Base-by-base conservation (phyloP, 1,140 invertebrate species). In the Sinella curviseta region DNA sequence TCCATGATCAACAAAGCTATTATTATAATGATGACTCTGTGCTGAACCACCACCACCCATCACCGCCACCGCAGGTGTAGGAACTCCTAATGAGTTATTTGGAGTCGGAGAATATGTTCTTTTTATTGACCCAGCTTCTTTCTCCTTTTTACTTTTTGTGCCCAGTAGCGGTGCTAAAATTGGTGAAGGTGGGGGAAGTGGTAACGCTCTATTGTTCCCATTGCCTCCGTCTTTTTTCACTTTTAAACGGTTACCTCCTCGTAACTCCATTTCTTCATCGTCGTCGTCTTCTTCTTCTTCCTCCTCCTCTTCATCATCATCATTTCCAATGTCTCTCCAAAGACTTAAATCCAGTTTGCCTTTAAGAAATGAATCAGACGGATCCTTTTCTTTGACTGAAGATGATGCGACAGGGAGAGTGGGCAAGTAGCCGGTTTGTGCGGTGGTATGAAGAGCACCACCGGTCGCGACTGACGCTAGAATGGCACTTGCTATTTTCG, bases 301-400 rank as follows among this genome's bases (percentile, higher is more conserved):
- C 4, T 70, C 65, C 4, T 70, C 26, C 14, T 75, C 74, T 8
- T 75, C 39, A 26, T 75, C 74, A 3, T 75, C 34, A 1, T 75
- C 74, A 26, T 75, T 30, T 1, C 39, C 74, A n/a, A 54, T 26
- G 28, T 30, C 36, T 48, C 36, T 2, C 74, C 74, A 75, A 12
- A 75, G 4, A 26, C 35, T 48, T 36, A 75, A 54, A 75, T 75
- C 74, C 28, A 75, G 31, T 1, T 75, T 75, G 35, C 74, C 74
- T 26, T 54, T 48, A 16, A 75, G 24, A n/a, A n/a, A n/a, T n/a
- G n/a, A n/a, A n/a, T n/a, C n/a, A 31, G 54, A 34, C 48, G 48
- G 14, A 54, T 54, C 48, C 14, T 54, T 54, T 54, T 54, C 48
- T n/a, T n/a, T n/a, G n/a, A n/a, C n/a, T n/a, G n/a, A n/a, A n/a